Evolutionary conservation across 1,140 invertebrate species (phyloP).

Genomic region (Nautilus pompilius): DNA sequence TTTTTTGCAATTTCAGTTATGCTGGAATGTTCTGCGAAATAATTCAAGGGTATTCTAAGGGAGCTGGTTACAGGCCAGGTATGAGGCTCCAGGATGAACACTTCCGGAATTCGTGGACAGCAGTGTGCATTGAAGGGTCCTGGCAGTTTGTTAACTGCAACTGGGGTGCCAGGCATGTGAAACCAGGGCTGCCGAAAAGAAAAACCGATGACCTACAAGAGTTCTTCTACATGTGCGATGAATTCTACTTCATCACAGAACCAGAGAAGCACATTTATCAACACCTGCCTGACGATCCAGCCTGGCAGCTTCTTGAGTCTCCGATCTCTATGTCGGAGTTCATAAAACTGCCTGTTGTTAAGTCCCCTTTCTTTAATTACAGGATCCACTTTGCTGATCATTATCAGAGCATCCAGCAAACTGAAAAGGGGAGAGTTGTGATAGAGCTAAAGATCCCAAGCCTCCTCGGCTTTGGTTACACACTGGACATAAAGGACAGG

Average conservation of each 20-base stretch:
- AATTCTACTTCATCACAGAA: constrained; percentile 60
- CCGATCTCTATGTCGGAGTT: constrained; percentile 59
- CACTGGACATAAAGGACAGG: constrained; percentile 36
- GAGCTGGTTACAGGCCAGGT: constrained; percentile 95
- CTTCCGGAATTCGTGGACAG: constrained; percentile 58
- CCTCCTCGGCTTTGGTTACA: constrained; percentile 42
- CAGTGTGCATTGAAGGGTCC: constrained; percentile 43
- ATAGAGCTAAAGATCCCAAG: constrained; percentile 41
- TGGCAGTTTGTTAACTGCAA: constrained; percentile 56
- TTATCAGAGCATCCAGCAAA: constrained; percentile 45
- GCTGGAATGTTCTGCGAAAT: constrained; percentile 97
- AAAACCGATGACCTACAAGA: constrained; percentile 19
- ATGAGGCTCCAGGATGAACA: constrained; percentile 82
- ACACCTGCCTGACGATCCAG: constrained; percentile 59
- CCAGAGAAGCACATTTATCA: constrained; percentile 60
- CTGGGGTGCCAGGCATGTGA: constrained; percentile 57
- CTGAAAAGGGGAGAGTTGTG: constrained; percentile 40
- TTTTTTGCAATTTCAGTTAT: constrained; percentile 67
- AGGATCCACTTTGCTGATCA: constrained; percentile 44
- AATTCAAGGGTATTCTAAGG: constrained; percentile 99
- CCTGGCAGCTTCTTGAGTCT: constrained; percentile 60
- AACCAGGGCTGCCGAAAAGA: not conserved
- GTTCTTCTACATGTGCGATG: constrained; percentile 50
- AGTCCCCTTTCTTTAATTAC: constrained; percentile 52
- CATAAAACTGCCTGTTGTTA: constrained; percentile 56